phyloP scores from a whole-genome alignment of 2,888 invertebrate species.

The Drosophila putrida region DNA sequence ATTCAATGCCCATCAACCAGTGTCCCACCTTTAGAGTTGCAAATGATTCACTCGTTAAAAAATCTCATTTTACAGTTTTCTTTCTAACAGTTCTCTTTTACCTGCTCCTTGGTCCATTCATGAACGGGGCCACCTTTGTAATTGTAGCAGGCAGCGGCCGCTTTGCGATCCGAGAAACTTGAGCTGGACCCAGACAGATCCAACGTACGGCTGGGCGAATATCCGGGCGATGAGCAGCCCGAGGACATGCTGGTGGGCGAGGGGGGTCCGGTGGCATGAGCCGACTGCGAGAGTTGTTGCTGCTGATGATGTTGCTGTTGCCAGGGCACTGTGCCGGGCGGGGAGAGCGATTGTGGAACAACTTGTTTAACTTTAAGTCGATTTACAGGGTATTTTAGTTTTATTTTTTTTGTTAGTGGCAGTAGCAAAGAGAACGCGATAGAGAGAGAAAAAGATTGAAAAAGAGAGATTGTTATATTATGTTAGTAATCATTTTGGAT shows the following conservation, averaged over 20 bases:
- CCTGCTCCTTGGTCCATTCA: conserved; percentile 93
- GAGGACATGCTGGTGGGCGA: conserved; percentile 89
- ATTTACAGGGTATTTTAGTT: conserved; percentile 11
- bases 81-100: conserved; percentile 72
- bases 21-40: conserved; percentile 91
- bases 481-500: conserved; percentile 42
- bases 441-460: conserved; percentile 32
- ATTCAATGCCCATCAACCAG: conserved; percentile 93
- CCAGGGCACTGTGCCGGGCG: conserved; percentile 88
- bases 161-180: conserved; percentile 88
- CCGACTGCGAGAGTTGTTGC: conserved; percentile 82
- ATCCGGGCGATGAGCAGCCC: conserved; percentile 87
- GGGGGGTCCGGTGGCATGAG: conserved; percentile 87
- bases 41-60: background rate
- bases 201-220: conserved; percentile 86
- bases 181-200: conserved; percentile 88
- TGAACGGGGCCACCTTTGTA: conserved; percentile 90
- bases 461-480: conserved; percentile 25
- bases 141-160: conserved; percentile 86
- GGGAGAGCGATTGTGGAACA: conserved; percentile 88
- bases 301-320: conserved; percentile 87
- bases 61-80: no score
- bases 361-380: conserved; percentile 88
- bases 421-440: conserved; percentile 26
- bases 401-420: conserved; percentile 25